A percentile compares a stretch with the other conserved stretches of the same genome.
Conservation (phyloP, 2,888 invertebrate species). For the Ephialtes manifestator region DNA sequence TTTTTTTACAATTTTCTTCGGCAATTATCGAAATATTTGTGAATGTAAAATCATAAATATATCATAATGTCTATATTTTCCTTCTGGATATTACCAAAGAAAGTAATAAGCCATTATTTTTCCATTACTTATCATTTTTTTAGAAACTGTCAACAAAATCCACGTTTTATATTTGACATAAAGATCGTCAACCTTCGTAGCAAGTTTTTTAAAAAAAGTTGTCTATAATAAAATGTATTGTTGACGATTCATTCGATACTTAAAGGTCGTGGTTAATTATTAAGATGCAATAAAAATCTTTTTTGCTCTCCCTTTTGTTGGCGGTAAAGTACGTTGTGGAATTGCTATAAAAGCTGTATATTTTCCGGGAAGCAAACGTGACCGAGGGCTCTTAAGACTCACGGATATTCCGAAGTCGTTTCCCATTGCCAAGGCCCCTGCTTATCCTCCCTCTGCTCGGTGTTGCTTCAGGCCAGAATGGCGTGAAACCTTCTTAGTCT, state of each 20-base stretch:
- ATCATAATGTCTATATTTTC: not conserved
- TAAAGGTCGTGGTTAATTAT: not conserved
- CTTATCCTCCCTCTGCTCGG: slow-evolving; percentile 15
- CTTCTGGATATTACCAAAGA: not conserved
- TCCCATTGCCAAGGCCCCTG: slow-evolving; percentile 30
- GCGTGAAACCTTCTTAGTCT: slow-evolving; percentile 36
- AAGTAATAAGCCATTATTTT: not conserved
- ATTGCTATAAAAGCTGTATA: slow-evolving; percentile 17
- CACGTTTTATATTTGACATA: too few relatives aligned
- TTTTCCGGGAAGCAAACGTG: slow-evolving; percentile 49
- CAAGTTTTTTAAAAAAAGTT: too few relatives aligned
- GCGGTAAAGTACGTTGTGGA: not conserved
- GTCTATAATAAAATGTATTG: too few relatives aligned
- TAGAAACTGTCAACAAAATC: too few relatives aligned
- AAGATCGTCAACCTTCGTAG: too few relatives aligned
- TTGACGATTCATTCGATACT: not conserved
- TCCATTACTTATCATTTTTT: not conserved
- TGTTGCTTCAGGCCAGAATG: slow-evolving; percentile 38
- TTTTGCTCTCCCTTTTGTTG: not conserved
- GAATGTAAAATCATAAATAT: too few relatives aligned
- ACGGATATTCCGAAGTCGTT: slow-evolving; percentile 38
- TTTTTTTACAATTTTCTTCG: not conserved
- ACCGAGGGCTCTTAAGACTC: slow-evolving; percentile 40
- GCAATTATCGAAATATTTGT: too few relatives aligned
- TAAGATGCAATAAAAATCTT: not conserved